Evolutionary conservation across 2,888 invertebrate species (phyloP), one percentile per base, ranked within the genome.

Genomic region (Metacarcinus magister): DNA sequence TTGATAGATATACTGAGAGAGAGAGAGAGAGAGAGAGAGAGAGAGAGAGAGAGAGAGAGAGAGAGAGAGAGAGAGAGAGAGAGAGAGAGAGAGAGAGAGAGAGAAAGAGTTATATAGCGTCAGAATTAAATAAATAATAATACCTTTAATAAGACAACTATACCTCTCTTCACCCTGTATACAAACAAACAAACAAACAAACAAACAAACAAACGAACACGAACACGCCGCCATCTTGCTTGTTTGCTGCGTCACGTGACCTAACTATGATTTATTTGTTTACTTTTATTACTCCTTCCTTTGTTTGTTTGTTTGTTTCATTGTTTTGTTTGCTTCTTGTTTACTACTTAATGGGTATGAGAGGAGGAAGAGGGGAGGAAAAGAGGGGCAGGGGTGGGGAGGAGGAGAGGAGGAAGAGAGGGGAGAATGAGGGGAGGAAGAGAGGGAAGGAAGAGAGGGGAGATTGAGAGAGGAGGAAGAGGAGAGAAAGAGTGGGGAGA

Each of bases 11-110:
- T 3, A 60, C 19, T 28, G 89, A 89, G 89, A 89, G 89, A 89
- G 89, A 89, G 89, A 89, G 89, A 89, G 89, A 89, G 89, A 89
- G 89, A 89, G 89, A 89, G 89, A 89, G 89, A 89, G 89, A 89
- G 89, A 89, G 89, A 89, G 89, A 89, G 90, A 90, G 90, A 90
- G 90, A 90, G 90, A 90, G 90, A 90, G 90, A 90, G 90, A 90
- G 90, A 90, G 90, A 90, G 90, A 90, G 90, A 90, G 90, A 90
- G 90, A 90, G 90, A 90, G 90, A 90, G 90, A 90, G 90, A 90
- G 90, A 90, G 90, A 90, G 90, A 90, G 90, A 90, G 90, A 90
- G 90, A 90, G 44, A 90, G 90, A 67, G 67, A 67, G 67, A 67
- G 67, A 7, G 5, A 13, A 13, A 13, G 54, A 54, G 8, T 8